phyloP scores from a whole-genome alignment of 2,888 invertebrate genomes.

The Plebejus argus region DNA sequence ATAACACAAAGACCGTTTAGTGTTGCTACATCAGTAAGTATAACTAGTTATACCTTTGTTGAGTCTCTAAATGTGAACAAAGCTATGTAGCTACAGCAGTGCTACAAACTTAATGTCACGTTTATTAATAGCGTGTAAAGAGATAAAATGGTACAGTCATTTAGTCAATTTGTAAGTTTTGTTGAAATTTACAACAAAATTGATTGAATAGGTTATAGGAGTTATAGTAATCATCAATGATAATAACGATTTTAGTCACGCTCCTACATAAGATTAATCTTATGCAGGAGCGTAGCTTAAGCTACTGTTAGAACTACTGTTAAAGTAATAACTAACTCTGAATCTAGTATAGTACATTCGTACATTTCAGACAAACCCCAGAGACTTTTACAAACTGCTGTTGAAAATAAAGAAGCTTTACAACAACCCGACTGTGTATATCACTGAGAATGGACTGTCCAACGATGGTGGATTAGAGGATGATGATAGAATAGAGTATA shows the following conservation, averaged over 20 bases:
- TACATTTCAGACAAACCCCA: neutral
- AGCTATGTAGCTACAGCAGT: too few relatives aligned
- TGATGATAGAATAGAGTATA: constrained; percentile 53
- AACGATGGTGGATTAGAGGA: constrained; percentile 60
- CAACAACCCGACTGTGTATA: constrained; percentile 23
- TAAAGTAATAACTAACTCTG: neutral
- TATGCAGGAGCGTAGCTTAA: too few relatives aligned
- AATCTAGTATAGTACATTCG: neutral
- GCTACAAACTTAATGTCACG: too few relatives aligned
- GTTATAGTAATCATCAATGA: neutral
- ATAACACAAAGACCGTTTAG: neutral
- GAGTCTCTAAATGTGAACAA: neutral
- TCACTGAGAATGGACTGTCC: constrained; percentile 30
- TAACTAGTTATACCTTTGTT: neutral
- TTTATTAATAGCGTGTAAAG: too few relatives aligned
- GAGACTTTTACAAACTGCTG: constrained; percentile 27
- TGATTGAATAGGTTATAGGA: neutral
- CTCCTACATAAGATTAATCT: neutral
- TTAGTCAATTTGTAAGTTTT: too few relatives aligned
- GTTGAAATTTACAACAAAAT: neutral
- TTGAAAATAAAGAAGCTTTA: constrained; percentile 16
- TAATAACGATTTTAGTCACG: too few relatives aligned
- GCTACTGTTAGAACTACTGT: too few relatives aligned
- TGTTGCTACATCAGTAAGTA: neutral
- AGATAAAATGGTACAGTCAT: neutral